Base-by-base conservation (phyloP, 2,888 invertebrate genomes). In the Campopleginae sp. region DNA sequence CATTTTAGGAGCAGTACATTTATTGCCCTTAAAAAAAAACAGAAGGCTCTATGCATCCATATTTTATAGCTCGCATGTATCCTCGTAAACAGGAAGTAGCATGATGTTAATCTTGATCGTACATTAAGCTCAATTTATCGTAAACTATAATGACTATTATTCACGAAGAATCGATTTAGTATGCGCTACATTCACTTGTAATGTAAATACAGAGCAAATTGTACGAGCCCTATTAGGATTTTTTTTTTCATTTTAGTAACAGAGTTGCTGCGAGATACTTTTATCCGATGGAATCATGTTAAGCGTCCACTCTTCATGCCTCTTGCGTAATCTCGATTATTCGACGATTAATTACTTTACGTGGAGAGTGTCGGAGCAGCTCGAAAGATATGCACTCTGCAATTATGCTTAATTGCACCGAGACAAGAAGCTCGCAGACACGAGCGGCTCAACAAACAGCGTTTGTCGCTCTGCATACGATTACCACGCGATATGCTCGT, bases 11-110 rank as follows among this genome's bases (percentile, higher is more conserved):
- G 7, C 27, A 27, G 46, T 17, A 48, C 14, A 23, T 38, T 19
- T 48, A 38, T n/a, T 46, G 17, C 3, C 1, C 1, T 42, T 58
- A 3, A 10, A 27, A 14, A 33, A 31, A 19, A 38, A 33, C 17
- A 7, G 38, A 54, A 23, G 17, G 65, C 17, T 48, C 74, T 27
- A 48, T 58, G 23, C 27, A 23, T 42, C n/a, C 12, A 38, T 23
- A 58, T 42, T 42, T 65, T 7, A 17, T 19, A 61, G 38, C 23
- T 68, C 27, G 33, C 54, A 51, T 70, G 66, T 66, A 71, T 71
- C 19, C 65, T 61, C 75, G 84, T 84, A 84, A 84, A 86, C 86
- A 86, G 86, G 86, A 86, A 84, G 77, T 63, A n/a, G 76, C 65
- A 19, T 71, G 80, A 70, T 80, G 72, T 80, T 76, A 79, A 86